Evolutionary conservation across 2,888 invertebrate genomes (phyloP).

Genomic region (Brenthis hecate): DNA sequence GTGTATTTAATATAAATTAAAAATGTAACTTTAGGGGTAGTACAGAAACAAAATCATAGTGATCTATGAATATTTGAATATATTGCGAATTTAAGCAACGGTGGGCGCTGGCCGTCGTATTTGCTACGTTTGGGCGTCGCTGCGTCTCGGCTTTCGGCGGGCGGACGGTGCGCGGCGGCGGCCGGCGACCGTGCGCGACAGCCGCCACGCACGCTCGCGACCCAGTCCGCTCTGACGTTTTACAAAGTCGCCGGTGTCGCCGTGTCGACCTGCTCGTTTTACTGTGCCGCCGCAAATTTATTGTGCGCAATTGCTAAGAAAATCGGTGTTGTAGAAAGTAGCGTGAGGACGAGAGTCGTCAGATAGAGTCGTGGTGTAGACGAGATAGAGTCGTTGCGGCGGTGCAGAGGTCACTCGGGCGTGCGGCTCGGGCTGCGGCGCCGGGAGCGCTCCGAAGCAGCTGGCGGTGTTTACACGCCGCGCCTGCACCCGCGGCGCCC

Average conservation of each 20-base stretch:
- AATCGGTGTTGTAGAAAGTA: constrained; percentile 47
- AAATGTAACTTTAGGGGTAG: background rate
- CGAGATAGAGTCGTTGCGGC: constrained; percentile 36
- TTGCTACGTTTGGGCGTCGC: constrained; percentile 79
- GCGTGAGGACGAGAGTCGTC: constrained; percentile 40
- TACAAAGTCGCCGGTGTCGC: constrained; percentile 73
- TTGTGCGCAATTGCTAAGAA: constrained; percentile 64
- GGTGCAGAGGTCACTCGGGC: constrained; percentile 42
- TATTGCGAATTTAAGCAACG: constrained; percentile 26
- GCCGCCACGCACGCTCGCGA: constrained; percentile 76
- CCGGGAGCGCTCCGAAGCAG: constrained; percentile 50
- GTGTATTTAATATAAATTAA: constrained; percentile 1
- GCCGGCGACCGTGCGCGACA: constrained; percentile 68
- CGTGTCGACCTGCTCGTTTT: constrained; percentile 56
- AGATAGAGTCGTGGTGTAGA: constrained; percentile 47
- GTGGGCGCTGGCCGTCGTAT: constrained; percentile 68
- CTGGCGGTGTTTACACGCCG: constrained; percentile 78
- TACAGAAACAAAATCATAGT: background rate
- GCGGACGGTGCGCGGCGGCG: constrained; percentile 75
- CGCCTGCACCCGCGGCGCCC: constrained; percentile 59
- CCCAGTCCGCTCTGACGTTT: constrained; percentile 80
- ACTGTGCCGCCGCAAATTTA: constrained; percentile 58
- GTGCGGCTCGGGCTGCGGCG: constrained; percentile 48
- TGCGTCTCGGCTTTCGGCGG: constrained; percentile 78
- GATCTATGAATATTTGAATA: background rate